Base-by-base conservation (phyloP, 2,888 invertebrate genomes). In the Agriopis leucophaearia region DNA sequence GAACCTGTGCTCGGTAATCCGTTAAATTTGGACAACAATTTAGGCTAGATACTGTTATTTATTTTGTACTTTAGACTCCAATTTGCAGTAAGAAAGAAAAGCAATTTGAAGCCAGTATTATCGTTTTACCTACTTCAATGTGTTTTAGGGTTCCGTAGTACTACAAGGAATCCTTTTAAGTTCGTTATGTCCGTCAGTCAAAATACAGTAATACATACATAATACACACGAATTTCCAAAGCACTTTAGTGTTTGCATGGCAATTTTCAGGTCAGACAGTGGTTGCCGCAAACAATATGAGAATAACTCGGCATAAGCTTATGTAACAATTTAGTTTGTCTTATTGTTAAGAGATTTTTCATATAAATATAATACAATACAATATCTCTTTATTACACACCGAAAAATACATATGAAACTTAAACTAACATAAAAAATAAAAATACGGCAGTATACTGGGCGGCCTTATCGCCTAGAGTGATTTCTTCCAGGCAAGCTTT, bases 41-140 rank as follows among this genome's bases (percentile, higher is more conserved):
- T 18, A 27, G 27, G 27, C 4, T 2, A 27, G 27, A 27, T 27
- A 27, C 27, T 4, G 27, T 27, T 27, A 27, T 27, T 27, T 27
- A 27, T 27, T 27, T 27, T 27, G 51, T 61, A 44, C 44, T 38
- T 55, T 18, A n/a, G 35, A 40, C 48, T 42, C 54, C 35, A 48
- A 65, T 65, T 59, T 36, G 48, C 64, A 36, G 38, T 42, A 52
- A 51, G 44, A 48, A 58, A 38, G 47, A 38, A 38, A 48, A 48
- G 15, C 58, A 48, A 58, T 58, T 38, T 16, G 47, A 8, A 13
- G 47, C 47, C 36, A 13, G 48, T 4, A 8, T 38, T 13, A 48
- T 38, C 36, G 13, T 35, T 56, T 27, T 42, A 47, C 38, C 16
- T 47, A 47, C 7, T 48, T 36, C n/a, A 16, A 48, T 8, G 38